These are phyloP conservation scores for Heliconius aoede DNA, from an alignment of 2,888 invertebrate species.

Conservation along the genomic window DNA sequence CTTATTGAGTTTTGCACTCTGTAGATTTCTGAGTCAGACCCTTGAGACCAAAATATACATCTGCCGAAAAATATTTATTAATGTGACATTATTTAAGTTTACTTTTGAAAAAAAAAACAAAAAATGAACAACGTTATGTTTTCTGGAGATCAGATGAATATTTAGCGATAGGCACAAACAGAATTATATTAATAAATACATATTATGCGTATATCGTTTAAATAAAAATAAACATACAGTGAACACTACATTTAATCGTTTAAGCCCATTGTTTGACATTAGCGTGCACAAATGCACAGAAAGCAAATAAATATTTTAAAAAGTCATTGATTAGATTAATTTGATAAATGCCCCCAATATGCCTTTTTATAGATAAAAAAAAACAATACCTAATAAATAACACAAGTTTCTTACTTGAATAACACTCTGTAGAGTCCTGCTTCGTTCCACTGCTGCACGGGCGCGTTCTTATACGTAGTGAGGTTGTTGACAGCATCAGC, in stretches of 20 bases:
- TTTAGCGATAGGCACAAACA: not conserved
- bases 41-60: conserved; percentile 62
- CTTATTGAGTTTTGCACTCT: conserved; percentile 60
- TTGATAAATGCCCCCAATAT: no score
- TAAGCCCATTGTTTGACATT: no score
- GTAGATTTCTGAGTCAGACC: conserved; percentile 47
- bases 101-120: not conserved
- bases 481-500: conserved; percentile 69
- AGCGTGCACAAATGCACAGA: no score
- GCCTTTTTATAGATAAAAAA: no score
- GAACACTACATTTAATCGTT: no score
- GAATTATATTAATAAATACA: no score
- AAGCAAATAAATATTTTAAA: no score
- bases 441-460: conserved; percentile 71
- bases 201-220: no score
- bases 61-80: conserved; percentile 52
- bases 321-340: no score
- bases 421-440: conserved; percentile 69
- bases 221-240: no score
- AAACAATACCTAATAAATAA: not conserved
- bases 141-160: not conserved
- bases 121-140: not conserved
- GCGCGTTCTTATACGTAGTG: conserved; percentile 61
- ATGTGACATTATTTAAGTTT: not conserved
- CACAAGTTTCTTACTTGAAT: conserved; percentile 64